Evolutionary conservation across 2,113 vertebrate genomes (phyloP).

Genomic region (Lutjanus erythropterus): DNA sequence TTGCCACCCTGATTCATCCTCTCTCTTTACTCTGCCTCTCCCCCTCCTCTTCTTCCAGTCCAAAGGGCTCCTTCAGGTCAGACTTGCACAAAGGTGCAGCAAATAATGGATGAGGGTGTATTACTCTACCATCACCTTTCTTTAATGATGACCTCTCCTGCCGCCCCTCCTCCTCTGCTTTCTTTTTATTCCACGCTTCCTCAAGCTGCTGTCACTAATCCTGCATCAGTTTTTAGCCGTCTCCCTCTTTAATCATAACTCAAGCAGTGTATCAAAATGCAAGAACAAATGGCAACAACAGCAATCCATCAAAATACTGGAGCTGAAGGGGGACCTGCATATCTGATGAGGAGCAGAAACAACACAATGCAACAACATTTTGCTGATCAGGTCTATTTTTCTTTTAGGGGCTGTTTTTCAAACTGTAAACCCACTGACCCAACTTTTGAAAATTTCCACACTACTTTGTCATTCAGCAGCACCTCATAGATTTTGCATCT

Average conservation of each 20-base stretch:
- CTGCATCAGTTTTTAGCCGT: conserved; percentile 24
- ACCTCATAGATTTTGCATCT: conserved; percentile 54
- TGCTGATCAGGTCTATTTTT: conserved; percentile 56
- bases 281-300: conserved; percentile 24
- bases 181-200: conserved; percentile 6
- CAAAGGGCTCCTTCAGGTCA: conserved; percentile 45
- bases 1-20: conserved; percentile 32
- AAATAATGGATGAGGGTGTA: conserved; percentile 61
- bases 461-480: conserved; percentile 31
- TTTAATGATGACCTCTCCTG: conserved; percentile 53
- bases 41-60: conserved; percentile 16
- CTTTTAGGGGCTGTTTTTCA: conserved; percentile 23
- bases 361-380: conserved; percentile 46
- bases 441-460: conserved; percentile 31
- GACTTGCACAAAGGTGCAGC: conserved; percentile 31
- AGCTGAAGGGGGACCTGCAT: conserved; percentile 39
- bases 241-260: conserved; percentile 55
- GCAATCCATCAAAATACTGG: conserved; percentile 65
- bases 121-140: conserved; percentile 41
- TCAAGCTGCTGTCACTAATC: conserved; percentile 40
- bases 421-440: conserved; percentile 65
- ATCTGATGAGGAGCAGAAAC: conserved; percentile 57
- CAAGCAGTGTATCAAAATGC: conserved; percentile 52
- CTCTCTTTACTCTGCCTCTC: conserved; percentile 6
- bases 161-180: conserved; percentile 5